Evolutionary conservation across 2,113 vertebrate genomes (phyloP).

Genomic region (Mustela lutreola): DNA sequence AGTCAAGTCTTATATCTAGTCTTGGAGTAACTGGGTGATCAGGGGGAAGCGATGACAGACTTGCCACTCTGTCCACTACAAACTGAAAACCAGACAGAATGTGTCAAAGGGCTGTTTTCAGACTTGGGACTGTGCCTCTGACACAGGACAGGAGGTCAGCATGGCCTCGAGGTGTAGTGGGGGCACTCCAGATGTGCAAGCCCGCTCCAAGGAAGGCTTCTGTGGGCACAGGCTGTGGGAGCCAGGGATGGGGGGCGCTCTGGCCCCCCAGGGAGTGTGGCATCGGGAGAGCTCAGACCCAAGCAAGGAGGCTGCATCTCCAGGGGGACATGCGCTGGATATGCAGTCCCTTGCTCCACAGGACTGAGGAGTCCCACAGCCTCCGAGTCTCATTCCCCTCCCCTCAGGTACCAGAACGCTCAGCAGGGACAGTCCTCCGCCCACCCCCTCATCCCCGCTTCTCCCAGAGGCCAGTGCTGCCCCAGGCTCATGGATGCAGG

Average conservation of each 20-base stretch:
- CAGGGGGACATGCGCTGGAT: accelerated
- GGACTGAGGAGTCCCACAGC: accelerated
- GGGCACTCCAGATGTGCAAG: neutral
- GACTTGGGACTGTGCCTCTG: accelerated
- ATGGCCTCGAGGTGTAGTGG: accelerated
- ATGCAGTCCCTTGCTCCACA: too few species aligned
- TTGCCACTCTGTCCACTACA: accelerated
- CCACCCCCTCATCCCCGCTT: neutral
- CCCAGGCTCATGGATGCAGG: neutral
- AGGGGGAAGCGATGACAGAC: accelerated
- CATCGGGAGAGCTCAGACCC: neutral
- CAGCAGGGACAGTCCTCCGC: accelerated
- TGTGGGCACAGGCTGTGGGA: accelerated
- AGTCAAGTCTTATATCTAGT: neutral
- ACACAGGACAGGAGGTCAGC: accelerated
- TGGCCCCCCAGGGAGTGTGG: too few species aligned
- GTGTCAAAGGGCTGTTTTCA: accelerated
- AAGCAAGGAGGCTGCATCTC: neutral
- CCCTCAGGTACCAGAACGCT: accelerated
- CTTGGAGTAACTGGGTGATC: too few species aligned
- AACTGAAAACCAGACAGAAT: accelerated
- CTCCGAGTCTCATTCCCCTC: accelerated
- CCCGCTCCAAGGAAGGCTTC: neutral
- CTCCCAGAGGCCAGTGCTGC: neutral
- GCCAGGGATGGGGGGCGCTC: accelerated